Evolutionary conservation across 92 coral and sea anemone species (phyloP).

Genomic region (Zoanthus solanderi): DNA sequence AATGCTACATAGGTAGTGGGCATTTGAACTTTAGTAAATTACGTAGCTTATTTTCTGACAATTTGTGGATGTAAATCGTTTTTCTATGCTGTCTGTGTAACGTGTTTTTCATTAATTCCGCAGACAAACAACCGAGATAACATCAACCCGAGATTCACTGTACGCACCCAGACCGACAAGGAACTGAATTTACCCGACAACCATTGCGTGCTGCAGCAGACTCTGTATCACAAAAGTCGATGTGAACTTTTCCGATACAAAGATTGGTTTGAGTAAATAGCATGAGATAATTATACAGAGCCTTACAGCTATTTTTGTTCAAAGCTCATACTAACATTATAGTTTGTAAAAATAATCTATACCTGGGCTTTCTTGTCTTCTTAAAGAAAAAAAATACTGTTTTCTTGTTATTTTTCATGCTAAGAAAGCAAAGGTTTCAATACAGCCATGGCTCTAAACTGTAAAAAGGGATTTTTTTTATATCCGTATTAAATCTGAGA

Average conservation of each 20-base stretch:
- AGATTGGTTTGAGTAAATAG: slow-evolving; percentile 3
- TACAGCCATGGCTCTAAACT: slow-evolving; percentile 7
- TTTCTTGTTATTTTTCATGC: background rate
- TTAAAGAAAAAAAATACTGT: background rate
- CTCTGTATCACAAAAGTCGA: slow-evolving; percentile 54
- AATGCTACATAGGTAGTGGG: too few species aligned
- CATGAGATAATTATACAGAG: background rate
- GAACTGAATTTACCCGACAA: slow-evolving; percentile 36
- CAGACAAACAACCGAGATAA: slow-evolving; percentile 21
- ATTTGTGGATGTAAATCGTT: too few species aligned
- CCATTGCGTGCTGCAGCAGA: slow-evolving; percentile 35
- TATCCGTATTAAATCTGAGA: slow-evolving; percentile 29
- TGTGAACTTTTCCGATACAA: slow-evolving; percentile 45
- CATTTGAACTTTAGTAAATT: too few species aligned
- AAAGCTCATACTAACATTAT: background rate
- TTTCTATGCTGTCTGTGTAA: background rate
- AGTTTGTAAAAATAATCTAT: slow-evolving; percentile 22
- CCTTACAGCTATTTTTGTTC: background rate
- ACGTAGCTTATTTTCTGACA: too few species aligned
- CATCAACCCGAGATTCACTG: slow-evolving; percentile 11
- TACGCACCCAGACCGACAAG: slow-evolving; percentile 8
- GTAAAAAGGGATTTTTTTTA: slow-evolving; percentile 46
- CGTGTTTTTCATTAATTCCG: background rate
- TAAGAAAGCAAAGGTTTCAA: slow-evolving; percentile 8
- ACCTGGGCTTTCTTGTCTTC: background rate